Evolutionary conservation across 1,140 invertebrate species (phyloP), one percentile per base, ranked within the genome.

Genomic region (Akabosia matsudoensis): DNA sequence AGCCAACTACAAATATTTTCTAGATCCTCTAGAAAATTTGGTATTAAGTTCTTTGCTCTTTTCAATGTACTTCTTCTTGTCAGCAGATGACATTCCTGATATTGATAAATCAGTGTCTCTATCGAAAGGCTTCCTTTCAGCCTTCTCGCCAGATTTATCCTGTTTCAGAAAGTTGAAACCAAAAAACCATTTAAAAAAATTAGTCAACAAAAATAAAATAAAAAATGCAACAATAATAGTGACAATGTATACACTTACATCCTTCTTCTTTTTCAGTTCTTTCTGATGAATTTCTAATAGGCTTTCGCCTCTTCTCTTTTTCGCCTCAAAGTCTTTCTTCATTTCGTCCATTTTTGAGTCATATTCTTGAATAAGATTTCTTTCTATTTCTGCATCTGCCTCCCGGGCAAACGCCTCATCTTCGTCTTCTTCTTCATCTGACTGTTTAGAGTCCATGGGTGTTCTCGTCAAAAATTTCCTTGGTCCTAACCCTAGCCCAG

Each of bases 71-170:
- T 84, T 81, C 77, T 85, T 83, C 74, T 84, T 83, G 75, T 87
- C 84, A 0, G 85, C 86, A 31, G 84, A 83, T 77, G 86, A 85
- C 79, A 88, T 83, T 76, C 82, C 82, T 76, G 85, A 85, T 0
- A 84, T 83, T 78, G 85, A 82, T 24, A 88, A 79, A 79, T 88
- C 87, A 24, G 75, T 76, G n/a, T 88, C 87, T 24, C 87, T 77
- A 78, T 86, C 85, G 81, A 88, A 88, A 3, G 86, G 84, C 24
- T 82, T 76, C 45, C 87, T 81, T 73, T 84, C 84, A 74, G 80
- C 76, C 24, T 80, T 75, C 34, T 80, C 70, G 16, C 79, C 78
- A n/a, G 7, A 78, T 79, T 0, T 82, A 78, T 61, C 82, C 82
- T 73, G 77, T 28, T 77, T 33, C 16, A 16, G 24, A 70, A 75